Percentiles rank a stretch among this genome's conserved stretches.
phyloP scores from a whole-genome alignment of 1,140 invertebrate genomes.

The Drosophila athabasca region DNA sequence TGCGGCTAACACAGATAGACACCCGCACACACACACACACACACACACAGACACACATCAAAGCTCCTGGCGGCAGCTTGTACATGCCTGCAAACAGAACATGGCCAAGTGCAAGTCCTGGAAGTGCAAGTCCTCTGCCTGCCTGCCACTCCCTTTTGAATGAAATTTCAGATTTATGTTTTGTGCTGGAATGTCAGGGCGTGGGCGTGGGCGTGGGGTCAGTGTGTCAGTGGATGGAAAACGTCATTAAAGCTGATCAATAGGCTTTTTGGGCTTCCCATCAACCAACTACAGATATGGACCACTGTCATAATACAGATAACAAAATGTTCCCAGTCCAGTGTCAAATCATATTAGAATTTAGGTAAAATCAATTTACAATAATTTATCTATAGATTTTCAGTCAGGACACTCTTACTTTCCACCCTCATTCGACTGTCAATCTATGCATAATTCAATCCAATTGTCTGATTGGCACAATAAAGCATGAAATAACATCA shows the following conservation, averaged over 20 bases:
- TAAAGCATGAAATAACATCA: neutral
- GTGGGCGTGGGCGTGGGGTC: neutral
- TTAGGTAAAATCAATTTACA: neutral
- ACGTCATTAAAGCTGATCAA: conserved; percentile 34
- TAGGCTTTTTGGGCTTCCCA: neutral
- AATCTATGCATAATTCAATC: neutral
- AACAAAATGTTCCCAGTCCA: neutral
- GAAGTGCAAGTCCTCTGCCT: too few relatives aligned
- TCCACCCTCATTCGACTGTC: neutral
- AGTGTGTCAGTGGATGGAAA: conserved; percentile 15
- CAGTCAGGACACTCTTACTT: neutral
- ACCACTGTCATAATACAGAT: neutral
- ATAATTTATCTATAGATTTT: conserved; percentile 4
- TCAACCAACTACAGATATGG: neutral
- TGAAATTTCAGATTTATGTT: conserved; percentile 27
- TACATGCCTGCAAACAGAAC: conserved; percentile 49
- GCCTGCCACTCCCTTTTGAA: conserved; percentile 7
- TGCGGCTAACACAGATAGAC: conserved; percentile 41
- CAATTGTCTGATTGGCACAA: conserved; percentile 2
- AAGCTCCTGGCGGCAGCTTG: conserved; percentile 16
- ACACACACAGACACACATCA: neutral
- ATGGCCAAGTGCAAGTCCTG: conserved; percentile 27
- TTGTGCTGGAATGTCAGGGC: neutral
- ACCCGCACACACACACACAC: conserved; percentile 21
- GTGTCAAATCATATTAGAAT: neutral